Base-by-base conservation (phyloP, 2,797 vertebrate species). In the Lagorchestes hirsutus region DNA sequence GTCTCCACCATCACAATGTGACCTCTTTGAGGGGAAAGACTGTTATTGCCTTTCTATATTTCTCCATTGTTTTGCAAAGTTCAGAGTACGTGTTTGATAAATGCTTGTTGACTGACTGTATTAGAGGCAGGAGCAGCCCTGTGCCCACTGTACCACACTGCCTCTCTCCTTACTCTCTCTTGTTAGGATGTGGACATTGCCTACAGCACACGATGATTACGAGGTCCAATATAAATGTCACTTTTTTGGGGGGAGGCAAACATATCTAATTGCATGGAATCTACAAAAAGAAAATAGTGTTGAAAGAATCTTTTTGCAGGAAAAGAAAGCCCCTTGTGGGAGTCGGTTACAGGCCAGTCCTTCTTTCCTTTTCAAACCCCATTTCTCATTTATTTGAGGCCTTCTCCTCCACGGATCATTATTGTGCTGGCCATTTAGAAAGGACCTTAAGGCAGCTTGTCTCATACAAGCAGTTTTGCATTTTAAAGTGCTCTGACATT, bases 401-500 rank as follows among this genome's bases (percentile, higher is more conserved):
- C 5, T 91, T 28, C 2, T 95, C 22, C 46, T 94, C 67, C 28
- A 92, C 4, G 54, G n/a, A 82, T 82, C 67, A 46, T 24, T 82
- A 40, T 82, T 0, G 50, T 46, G 31, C 46, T 97, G 52, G 95
- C 50, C 74, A 93, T 8, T 91, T 95, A 92, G 46, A 96, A 97
- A 82, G 93, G 50, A 95, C 12, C 95, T 90, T 29, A 24, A 74
- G n/a, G 16, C 95, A 11, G 90, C 6, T 96, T 96, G 57, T 93
- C 93, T 91, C 40, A 54, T 91, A 40, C 56, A 82, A 95, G 93
- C 0, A 28, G 57, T 54, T 90, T 97, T 31, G 82, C 46, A 95
- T 94, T 96, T 50, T 74, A 93, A 93, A 92, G 22, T 40, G 2
- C 52, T 91, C 54, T 52, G 10, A 52, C 16, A 94, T 55, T 54